These are phyloP conservation scores for Emmelina monodactyla DNA, from an alignment of 2,888 invertebrate genomes.

Conservation along the genomic window DNA sequence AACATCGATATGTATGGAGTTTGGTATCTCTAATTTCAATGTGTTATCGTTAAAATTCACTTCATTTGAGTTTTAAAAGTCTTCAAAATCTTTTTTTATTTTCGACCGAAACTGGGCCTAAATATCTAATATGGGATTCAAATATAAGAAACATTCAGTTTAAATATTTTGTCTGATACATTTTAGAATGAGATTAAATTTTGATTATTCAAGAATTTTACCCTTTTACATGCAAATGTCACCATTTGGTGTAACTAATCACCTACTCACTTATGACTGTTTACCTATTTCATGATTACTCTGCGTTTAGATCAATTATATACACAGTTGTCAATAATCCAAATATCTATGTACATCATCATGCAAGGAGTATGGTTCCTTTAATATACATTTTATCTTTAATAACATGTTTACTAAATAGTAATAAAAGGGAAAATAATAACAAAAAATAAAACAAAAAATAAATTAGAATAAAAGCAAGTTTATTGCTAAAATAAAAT, in stretches of 20 bases:
- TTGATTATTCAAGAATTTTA: constrained; percentile 41
- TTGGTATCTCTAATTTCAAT: constrained; percentile 45
- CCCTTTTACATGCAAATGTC: constrained; percentile 26
- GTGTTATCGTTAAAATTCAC: constrained; percentile 23
- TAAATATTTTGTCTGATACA: constrained; percentile 32
- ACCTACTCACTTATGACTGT: constrained; percentile 32
- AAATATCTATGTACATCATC: constrained; percentile 41
- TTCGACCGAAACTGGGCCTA: constrained; percentile 30
- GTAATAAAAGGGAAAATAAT: constrained; percentile 27
- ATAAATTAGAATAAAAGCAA: constrained; percentile 59
- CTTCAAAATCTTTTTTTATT: constrained; percentile 23
- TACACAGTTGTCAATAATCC: constrained; percentile 37
- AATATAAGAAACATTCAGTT: constrained; percentile 29
- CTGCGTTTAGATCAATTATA: constrained; percentile 27
- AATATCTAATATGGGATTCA: constrained; percentile 37
- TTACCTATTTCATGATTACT: constrained; percentile 32
- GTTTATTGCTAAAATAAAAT: constrained; percentile 66
- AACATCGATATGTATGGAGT: constrained; percentile 64
- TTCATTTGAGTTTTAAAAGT: constrained; percentile 13
- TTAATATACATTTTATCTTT: constrained; percentile 38
- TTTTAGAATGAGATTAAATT: constrained; percentile 37
- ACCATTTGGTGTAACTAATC: constrained; percentile 29
- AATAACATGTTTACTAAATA: constrained; percentile 27
- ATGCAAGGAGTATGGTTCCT: constrained; percentile 67
- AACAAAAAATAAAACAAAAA: constrained; percentile 44